Evolutionary conservation across 2,888 invertebrate genomes (phyloP).

Genomic region (Euclidia mi): DNA sequence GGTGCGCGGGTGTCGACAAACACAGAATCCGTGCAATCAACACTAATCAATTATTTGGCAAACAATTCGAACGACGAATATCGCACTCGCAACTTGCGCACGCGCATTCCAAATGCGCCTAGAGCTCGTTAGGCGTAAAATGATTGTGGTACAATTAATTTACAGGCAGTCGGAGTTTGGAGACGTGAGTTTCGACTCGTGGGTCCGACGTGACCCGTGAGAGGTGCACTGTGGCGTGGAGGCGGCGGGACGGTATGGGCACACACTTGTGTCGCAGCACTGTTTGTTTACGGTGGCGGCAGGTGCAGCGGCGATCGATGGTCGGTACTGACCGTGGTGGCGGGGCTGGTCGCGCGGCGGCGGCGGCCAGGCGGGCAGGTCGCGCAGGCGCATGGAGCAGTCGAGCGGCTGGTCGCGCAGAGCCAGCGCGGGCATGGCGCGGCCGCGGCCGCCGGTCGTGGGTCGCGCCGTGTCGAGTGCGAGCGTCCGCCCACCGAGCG

Average conservation of each 20-base stretch:
- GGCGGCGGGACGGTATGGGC: neutral
- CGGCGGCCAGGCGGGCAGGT: conserved; percentile 82
- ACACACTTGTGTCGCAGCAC: conserved; percentile 22
- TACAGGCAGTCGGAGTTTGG: conserved; percentile 43
- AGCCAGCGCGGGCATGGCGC: conserved; percentile 92
- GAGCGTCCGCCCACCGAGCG: conserved; percentile 83
- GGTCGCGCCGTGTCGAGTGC: conserved; percentile 82
- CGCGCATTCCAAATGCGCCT: conserved; percentile 54
- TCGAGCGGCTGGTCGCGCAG: conserved; percentile 92
- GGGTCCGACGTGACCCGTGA: conserved; percentile 27
- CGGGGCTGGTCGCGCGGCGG: conserved; percentile 71
- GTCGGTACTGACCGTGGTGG: conserved; percentile 81
- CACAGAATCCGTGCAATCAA: conserved; percentile 17
- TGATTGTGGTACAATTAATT: conserved; percentile 34
- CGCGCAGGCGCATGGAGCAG: conserved; percentile 92
- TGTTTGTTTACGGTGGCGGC: conserved; percentile 38
- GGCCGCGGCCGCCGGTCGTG: conserved; percentile 89
- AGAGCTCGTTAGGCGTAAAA: conserved; percentile 38
- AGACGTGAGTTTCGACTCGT: conserved; percentile 26
- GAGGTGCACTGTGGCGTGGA: conserved; percentile 16
- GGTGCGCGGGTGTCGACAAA: conserved; percentile 1
- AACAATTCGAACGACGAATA: conserved; percentile 21
- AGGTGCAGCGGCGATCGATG: conserved; percentile 24
- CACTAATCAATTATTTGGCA: conserved; percentile 22
- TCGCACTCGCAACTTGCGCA: conserved; percentile 48